Conservation (phyloP, 2,797 vertebrate genomes). For the Ammospiza maritima region DNA sequence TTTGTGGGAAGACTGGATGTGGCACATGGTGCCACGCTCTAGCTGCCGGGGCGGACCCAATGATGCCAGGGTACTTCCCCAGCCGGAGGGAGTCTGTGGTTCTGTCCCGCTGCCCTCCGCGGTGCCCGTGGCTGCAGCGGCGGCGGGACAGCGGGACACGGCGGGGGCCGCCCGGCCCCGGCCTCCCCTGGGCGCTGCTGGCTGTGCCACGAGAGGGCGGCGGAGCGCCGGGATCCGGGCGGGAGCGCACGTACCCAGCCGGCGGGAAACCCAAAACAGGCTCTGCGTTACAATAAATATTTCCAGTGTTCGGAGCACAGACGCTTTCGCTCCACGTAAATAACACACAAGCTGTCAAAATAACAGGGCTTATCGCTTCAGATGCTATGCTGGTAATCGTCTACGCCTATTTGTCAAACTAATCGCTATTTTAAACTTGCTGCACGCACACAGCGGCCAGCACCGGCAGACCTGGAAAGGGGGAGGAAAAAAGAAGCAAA, state of each 20-base stretch:
- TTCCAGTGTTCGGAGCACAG: not conserved
- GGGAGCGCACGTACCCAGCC: rapidly evolving
- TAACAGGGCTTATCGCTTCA: not conserved
- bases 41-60: rapidly evolving
- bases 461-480: not conserved
- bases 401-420: not conserved
- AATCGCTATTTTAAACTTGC: rapidly evolving
- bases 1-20: rapidly evolving
- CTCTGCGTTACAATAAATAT: rapidly evolving
- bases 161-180: not conserved
- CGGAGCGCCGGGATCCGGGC: rapidly evolving
- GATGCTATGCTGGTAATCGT: not conserved
- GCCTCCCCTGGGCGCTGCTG: not conserved
- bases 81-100: rapidly evolving
- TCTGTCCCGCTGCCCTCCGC: no score
- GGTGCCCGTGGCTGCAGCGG: rapidly evolving
- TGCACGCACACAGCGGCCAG: rapidly evolving
- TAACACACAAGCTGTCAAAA: not conserved
- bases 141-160: not conserved
- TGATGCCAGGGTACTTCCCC: no score
- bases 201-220: not conserved
- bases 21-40: not conserved
- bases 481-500: not conserved
- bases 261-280: rapidly evolving
- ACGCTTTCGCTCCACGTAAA: not conserved